These are phyloP conservation scores for Erythrocebus patas DNA, from an alignment of 2,113 vertebrate species.

Conservation along the genomic window DNA sequence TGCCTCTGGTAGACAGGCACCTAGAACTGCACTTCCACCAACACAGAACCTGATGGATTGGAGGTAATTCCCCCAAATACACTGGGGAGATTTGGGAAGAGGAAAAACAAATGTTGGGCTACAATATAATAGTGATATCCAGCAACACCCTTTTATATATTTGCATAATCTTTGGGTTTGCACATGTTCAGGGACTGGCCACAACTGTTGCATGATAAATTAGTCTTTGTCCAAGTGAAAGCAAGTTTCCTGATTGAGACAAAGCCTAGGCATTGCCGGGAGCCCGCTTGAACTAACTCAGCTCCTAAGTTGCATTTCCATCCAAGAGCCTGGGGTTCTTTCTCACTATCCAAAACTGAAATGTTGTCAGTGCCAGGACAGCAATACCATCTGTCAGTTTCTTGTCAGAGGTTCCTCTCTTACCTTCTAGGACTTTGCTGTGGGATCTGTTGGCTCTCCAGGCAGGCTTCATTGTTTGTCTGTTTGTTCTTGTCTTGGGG, in stretches of 20 bases:
- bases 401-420: background rate
- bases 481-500: background rate
- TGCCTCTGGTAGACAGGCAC: background rate
- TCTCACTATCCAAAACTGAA: background rate
- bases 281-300: background rate
- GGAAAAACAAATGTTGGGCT: background rate
- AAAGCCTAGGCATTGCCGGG: background rate
- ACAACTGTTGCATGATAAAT: background rate
- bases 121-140: background rate
- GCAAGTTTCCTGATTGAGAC: background rate
- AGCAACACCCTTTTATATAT: background rate
- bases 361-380: background rate
- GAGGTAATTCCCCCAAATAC: background rate
- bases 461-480: background rate
- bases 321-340: background rate
- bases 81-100: background rate
- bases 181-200: background rate
- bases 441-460: background rate
- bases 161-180: background rate
- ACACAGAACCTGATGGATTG: background rate
- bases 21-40: conserved; percentile 1
- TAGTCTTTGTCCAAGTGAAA: background rate
- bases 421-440: background rate
- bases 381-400: background rate
- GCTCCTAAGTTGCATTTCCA: background rate